phyloP scores from a whole-genome alignment of 2,113 vertebrate genomes.

The Polyodon spathula region DNA sequence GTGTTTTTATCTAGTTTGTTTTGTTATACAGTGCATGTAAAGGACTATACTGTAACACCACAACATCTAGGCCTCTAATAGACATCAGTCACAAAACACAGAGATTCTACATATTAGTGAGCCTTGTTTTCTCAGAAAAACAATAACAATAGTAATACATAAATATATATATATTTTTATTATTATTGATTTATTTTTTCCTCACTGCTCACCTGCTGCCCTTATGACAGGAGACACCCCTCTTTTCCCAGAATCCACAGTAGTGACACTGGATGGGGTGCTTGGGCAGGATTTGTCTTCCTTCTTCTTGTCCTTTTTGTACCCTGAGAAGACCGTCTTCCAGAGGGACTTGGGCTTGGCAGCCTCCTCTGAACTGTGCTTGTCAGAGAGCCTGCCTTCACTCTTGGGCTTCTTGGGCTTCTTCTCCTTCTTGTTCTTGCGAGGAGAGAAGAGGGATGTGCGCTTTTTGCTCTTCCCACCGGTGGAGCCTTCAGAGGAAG shows the following conservation, averaged over 20 bases:
- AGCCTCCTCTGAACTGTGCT: constrained; percentile 58
- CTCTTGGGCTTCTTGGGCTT: constrained; percentile 86
- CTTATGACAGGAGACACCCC: constrained; percentile 50
- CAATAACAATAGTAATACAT: too few relatives aligned
- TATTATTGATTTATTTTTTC: not conserved
- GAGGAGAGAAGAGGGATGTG: constrained; percentile 87
- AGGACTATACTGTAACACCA: too few relatives aligned
- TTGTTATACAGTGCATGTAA: too few relatives aligned
- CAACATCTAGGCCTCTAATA: too few relatives aligned
- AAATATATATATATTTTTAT: too few relatives aligned
- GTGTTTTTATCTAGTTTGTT: too few relatives aligned
- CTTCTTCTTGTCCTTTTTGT: constrained; percentile 94
- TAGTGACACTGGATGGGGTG: constrained; percentile 79
- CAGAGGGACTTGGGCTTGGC: constrained; percentile 84
- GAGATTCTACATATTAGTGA: too few relatives aligned
- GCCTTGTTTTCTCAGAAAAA: too few relatives aligned
- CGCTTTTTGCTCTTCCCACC: constrained; percentile 85
- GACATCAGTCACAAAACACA: too few relatives aligned
- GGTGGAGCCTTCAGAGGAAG: constrained; percentile 77
- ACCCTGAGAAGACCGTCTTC: constrained; percentile 92
- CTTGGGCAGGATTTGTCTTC: constrained; percentile 79
- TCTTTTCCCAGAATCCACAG: constrained; percentile 74
- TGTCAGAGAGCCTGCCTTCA: constrained; percentile 59
- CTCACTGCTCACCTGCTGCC: constrained; percentile 57
- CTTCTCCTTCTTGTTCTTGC: constrained; percentile 92